Percentiles rank a stretch among this genome's conserved stretches.
These are phyloP conservation scores for Anthoscopus minutus DNA, from an alignment of 2,113 vertebrate genomes.

Conservation along the genomic window DNA sequence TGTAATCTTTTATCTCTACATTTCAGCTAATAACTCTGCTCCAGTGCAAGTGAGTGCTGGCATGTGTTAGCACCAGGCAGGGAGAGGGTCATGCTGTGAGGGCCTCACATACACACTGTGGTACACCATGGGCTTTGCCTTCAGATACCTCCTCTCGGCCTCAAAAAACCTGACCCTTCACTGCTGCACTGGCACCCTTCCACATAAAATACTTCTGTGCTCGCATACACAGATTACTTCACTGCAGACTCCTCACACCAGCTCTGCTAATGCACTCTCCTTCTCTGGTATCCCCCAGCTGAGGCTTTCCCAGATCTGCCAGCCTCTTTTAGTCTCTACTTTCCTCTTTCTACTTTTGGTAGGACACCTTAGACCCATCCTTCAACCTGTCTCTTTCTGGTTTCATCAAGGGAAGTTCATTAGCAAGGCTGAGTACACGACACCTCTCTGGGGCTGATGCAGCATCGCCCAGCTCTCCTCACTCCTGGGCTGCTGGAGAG, in stretches of 20 bases:
- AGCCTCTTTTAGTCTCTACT: neutral
- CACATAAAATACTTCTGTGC: neutral
- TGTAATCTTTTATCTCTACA: neutral
- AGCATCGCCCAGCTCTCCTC: neutral
- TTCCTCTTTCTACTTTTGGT: neutral
- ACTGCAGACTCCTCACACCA: neutral
- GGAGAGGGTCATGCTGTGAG: rapidly evolving
- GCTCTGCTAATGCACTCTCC: rapidly evolving
- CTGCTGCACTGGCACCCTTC: neutral
- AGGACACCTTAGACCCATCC: neutral
- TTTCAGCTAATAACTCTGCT: neutral
- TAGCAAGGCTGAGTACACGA: neutral
- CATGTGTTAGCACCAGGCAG: rapidly evolving
- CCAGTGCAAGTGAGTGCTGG: neutral
- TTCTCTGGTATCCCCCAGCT: too few species aligned
- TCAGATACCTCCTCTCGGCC: neutral
- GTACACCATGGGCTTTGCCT: neutral
- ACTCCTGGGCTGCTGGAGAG: neutral
- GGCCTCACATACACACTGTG: neutral
- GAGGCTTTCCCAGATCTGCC: neutral
- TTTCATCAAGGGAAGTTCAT: neutral
- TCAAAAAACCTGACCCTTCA: neutral
- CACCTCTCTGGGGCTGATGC: neutral
- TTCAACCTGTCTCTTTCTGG: neutral
- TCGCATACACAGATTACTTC: neutral